Percentiles rank a stretch among this genome's conserved stretches.
Conservation (phyloP, 2,888 invertebrate genomes). For the Drosophila kanekoi region DNA sequence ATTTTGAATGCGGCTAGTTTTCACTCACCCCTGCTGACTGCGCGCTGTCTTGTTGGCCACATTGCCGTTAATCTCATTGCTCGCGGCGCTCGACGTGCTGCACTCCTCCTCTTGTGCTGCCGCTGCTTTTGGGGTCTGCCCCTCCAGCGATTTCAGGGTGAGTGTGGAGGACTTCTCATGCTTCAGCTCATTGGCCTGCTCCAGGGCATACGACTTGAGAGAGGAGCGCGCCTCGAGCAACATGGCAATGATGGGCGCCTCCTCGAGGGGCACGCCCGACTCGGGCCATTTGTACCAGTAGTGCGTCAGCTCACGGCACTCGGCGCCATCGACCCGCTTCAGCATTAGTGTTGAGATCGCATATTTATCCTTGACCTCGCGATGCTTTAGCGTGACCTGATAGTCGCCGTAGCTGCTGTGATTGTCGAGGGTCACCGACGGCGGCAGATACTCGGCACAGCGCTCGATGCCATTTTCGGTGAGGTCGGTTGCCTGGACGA, state of each 20-base stretch:
- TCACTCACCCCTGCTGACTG: slow-evolving; percentile 84
- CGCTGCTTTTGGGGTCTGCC: slow-evolving; percentile 28
- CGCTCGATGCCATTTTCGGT: slow-evolving; percentile 95
- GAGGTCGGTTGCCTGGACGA: slow-evolving; percentile 96
- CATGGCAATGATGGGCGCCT: slow-evolving; percentile 93
- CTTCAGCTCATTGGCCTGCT: slow-evolving; percentile 81
- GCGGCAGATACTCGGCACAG: slow-evolving; percentile 96
- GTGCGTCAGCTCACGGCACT: slow-evolving; percentile 94
- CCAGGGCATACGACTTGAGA: slow-evolving; percentile 82
- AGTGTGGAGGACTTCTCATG: slow-evolving; percentile 71
- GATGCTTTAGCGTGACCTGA: slow-evolving; percentile 92
- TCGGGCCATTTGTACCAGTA: slow-evolving; percentile 97
- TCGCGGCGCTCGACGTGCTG: slow-evolving; percentile 51
- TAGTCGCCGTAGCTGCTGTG: slow-evolving; percentile 94
- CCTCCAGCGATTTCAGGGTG: slow-evolving; percentile 60
- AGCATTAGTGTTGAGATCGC: slow-evolving; percentile 94
- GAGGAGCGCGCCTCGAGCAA: slow-evolving; percentile 91
- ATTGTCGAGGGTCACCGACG: slow-evolving; percentile 95
- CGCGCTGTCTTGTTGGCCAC: slow-evolving; percentile 70
- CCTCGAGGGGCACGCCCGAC: slow-evolving; percentile 93
- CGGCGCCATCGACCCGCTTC: slow-evolving; percentile 92
- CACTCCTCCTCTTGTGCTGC: slow-evolving; percentile 47
- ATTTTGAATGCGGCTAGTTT: background rate
- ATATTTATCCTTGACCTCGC: slow-evolving; percentile 96
- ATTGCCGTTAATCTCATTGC: slow-evolving; percentile 81